Evolutionary conservation across 2,797 vertebrate species (phyloP).

Genomic region (Dromococcyx pavoninus): DNA sequence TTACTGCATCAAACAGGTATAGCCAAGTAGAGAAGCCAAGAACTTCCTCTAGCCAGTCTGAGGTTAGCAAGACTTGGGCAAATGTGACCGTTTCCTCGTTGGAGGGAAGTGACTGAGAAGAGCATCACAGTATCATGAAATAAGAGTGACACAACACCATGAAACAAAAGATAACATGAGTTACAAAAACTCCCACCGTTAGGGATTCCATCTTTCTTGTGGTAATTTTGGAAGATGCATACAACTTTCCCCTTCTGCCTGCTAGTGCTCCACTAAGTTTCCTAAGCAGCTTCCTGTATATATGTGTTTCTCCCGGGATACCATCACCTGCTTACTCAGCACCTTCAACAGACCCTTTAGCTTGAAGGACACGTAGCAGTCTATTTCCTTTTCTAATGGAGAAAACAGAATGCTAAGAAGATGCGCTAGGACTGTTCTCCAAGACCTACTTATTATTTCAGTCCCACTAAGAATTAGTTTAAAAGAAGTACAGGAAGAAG

Average conservation of each 20-base stretch:
- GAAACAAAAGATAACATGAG: not conserved
- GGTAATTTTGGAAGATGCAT: not conserved
- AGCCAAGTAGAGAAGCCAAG: not conserved
- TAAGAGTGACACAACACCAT: not conserved
- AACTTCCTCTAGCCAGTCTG: not conserved
- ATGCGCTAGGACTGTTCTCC: not conserved
- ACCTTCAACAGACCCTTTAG: not conserved
- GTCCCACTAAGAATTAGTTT: not conserved
- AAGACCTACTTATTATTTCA: not conserved
- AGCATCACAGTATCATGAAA: not conserved
- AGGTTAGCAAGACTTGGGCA: not conserved
- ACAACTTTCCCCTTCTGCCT: not conserved
- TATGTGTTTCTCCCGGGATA: not conserved
- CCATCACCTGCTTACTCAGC: not conserved
- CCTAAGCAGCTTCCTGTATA: not conserved
- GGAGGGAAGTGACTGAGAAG: not conserved
- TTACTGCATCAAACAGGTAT: not conserved
- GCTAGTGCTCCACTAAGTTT: not conserved
- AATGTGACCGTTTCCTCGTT: not conserved
- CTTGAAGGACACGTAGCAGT: not conserved
- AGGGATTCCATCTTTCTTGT: not conserved
- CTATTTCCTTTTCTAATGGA: not conserved
- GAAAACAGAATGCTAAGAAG: not conserved
- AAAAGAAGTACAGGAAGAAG: not conserved
- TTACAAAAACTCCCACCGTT: not conserved